These are phyloP conservation scores for Apodemus agrarius DNA, from an alignment of 2,797 vertebrate genomes.

Conservation along the genomic window DNA sequence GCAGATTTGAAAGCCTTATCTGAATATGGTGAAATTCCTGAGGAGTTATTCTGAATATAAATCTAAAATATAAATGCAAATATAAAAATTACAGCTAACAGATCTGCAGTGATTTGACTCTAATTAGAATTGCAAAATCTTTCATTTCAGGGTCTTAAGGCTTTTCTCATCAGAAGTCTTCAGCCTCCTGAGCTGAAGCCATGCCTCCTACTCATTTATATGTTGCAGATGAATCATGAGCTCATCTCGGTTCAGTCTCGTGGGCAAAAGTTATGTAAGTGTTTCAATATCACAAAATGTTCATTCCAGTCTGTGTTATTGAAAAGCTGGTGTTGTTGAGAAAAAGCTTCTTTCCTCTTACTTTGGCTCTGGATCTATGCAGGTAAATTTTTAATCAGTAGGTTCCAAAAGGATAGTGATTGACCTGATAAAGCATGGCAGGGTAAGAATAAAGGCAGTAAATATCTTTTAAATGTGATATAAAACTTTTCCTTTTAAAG, in stretches of 20 bases:
- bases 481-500: neutral
- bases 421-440: constrained; percentile 2
- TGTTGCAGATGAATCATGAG: constrained; percentile 59
- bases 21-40: neutral
- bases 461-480: constrained; percentile 12
- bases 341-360: constrained; percentile 31
- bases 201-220: constrained; percentile 43
- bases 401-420: constrained; percentile 22
- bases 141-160: constrained; percentile 58
- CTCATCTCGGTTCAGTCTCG: constrained; percentile 33
- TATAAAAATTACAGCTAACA: constrained; percentile 60
- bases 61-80: constrained; percentile 65
- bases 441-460: neutral
- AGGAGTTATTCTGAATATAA: constrained; percentile 51
- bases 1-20: neutral
- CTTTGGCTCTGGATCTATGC: neutral
- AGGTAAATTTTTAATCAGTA: constrained; percentile 54
- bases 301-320: constrained; percentile 44
- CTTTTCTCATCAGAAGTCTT: constrained; percentile 65
- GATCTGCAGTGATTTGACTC: constrained; percentile 54
- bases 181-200: constrained; percentile 51
- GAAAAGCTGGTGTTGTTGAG: neutral
- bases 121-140: constrained; percentile 76
- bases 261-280: constrained; percentile 66
- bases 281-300: constrained; percentile 58